phyloP scores from a whole-genome alignment of 2,797 vertebrate genomes.

The Pelobates cultripes region DNA sequence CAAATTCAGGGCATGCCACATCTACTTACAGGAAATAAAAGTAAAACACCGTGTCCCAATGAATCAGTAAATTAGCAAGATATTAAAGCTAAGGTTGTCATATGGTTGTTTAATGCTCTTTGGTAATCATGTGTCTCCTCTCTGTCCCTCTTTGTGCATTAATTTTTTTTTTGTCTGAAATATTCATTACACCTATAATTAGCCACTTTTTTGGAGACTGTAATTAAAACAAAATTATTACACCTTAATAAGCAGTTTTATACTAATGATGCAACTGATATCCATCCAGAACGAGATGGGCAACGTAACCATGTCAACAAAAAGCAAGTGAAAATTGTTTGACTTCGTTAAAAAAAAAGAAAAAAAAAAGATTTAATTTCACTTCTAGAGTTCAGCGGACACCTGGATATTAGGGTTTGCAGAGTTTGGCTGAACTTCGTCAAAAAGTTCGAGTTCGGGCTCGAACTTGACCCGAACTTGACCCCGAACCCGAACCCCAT shows the following conservation, averaged over 20 bases:
- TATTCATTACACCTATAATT: not conserved
- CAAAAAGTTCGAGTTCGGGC: too few species aligned
- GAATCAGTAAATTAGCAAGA: not conserved
- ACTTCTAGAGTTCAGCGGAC: too few species aligned
- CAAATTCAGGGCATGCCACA: not conserved
- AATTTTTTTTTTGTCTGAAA: not conserved
- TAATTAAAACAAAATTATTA: not conserved
- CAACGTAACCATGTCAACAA: not conserved
- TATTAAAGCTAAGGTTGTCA: slow-evolving; percentile 1
- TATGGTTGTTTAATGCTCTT: not conserved
- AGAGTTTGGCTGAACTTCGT: too few species aligned
- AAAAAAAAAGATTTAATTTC: too few species aligned
- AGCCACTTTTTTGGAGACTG: slow-evolving; percentile 7
- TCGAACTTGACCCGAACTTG: too few species aligned
- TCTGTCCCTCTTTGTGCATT: too few species aligned
- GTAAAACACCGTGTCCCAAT: not conserved
- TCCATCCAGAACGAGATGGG: not conserved
- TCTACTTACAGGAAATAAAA: not conserved
- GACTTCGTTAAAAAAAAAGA: too few species aligned
- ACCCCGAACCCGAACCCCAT: too few species aligned
- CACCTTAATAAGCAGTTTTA: not conserved
- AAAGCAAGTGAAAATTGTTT: too few species aligned
- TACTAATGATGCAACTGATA: not conserved
- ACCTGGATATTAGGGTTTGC: too few species aligned
- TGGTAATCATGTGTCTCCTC: not conserved